Conservation (phyloP, 2,113 vertebrate species). For the Bothrops jararaca region DNA sequence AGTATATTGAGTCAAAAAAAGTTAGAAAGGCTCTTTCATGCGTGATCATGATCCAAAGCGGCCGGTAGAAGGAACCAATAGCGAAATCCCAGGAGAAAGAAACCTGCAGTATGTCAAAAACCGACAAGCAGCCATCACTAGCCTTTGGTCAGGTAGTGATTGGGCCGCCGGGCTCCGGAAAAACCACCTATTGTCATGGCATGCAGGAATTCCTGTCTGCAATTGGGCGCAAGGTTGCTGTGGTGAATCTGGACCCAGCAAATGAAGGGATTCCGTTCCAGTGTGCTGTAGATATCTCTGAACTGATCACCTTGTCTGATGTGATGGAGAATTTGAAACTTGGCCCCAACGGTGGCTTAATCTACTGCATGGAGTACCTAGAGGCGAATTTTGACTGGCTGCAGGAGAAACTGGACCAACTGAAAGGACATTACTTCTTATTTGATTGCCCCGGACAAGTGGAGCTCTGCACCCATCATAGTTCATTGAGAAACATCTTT, state of each 20-base stretch:
- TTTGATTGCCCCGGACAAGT: conserved; percentile 97
- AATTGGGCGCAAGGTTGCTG: conserved; percentile 84
- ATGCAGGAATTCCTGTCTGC: conserved; percentile 84
- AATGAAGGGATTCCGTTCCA: conserved; percentile 83
- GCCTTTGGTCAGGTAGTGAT: conserved; percentile 95
- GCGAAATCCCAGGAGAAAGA: conserved; percentile 2
- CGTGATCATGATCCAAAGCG: too few relatives aligned
- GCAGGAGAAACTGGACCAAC: conserved; percentile 70
- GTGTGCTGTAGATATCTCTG: conserved; percentile 81
- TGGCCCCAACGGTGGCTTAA: conserved; percentile 91
- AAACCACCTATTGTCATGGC: conserved; percentile 88
- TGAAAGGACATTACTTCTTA: conserved; percentile 80
- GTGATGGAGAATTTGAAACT: conserved; percentile 88
- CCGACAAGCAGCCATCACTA: conserved; percentile 20
- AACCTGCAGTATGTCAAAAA: conserved; percentile 22
- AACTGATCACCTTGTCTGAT: conserved; percentile 87
- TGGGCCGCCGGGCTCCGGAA: conserved; percentile 91
- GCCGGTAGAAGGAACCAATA: too few relatives aligned
- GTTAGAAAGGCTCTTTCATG: too few relatives aligned
- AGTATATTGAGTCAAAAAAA: background rate
- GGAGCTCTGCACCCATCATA: conserved; percentile 94
- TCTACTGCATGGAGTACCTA: conserved; percentile 97
- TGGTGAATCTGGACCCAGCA: conserved; percentile 95
- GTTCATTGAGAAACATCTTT: conserved; percentile 83
- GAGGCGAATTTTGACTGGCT: conserved; percentile 94